These are phyloP conservation scores for Prionailurus bengalensis DNA, from an alignment of 2,113 vertebrate species.

Conservation along the genomic window DNA sequence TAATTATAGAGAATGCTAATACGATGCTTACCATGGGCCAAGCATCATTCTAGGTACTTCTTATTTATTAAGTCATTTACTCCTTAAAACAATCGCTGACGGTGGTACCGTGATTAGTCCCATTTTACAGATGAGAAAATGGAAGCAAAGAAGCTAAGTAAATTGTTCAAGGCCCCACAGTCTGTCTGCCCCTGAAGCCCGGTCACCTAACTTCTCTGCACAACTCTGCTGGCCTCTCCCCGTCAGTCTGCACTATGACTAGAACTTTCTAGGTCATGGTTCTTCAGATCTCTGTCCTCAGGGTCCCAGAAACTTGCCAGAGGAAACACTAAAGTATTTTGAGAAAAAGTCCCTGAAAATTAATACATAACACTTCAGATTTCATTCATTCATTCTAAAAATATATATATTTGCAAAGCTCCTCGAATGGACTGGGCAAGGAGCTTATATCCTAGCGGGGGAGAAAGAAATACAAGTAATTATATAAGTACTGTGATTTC, in stretches of 20 bases:
- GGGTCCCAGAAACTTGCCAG: not conserved
- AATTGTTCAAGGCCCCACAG: not conserved
- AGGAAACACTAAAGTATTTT: not conserved
- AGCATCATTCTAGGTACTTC: not conserved
- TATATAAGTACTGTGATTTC: not conserved
- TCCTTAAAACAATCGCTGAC: not conserved
- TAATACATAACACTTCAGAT: not conserved
- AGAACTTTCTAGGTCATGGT: not conserved
- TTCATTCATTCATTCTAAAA: slow-evolving; percentile 17
- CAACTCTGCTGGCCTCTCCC: not conserved
- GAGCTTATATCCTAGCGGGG: not conserved
- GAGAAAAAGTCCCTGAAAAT: slow-evolving; percentile 18
- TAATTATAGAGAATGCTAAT: not conserved
- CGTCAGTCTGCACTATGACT: not conserved
- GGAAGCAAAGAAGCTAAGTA: not conserved
- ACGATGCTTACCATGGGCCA: not conserved
- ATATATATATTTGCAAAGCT: not conserved
- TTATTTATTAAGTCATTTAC: not conserved
- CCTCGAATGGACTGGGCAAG: not conserved
- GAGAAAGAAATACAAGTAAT: not conserved
- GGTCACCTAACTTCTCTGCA: not conserved
- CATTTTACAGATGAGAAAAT: slow-evolving; percentile 21
- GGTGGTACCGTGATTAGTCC: not conserved
- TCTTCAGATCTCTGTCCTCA: not conserved
- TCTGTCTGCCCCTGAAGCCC: not conserved